Conservation (phyloP, 2,113 vertebrate genomes). For the Glaucomys volans region DNA sequence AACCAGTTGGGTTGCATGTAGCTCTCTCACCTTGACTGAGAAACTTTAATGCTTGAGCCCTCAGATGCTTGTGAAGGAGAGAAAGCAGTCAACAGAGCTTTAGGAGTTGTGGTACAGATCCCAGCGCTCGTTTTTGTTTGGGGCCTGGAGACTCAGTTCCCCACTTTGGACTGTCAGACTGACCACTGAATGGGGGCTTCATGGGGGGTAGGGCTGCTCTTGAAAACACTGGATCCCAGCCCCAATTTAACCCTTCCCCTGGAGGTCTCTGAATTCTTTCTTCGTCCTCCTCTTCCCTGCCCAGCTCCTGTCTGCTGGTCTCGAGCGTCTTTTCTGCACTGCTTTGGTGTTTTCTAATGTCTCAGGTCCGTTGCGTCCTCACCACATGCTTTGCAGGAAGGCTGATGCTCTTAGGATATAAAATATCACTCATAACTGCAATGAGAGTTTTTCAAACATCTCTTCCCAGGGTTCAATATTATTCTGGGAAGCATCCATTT, state of each 20-base stretch:
- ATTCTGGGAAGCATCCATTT: not conserved
- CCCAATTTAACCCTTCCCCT: not conserved
- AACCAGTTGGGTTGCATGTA: not conserved
- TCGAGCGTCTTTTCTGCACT: not conserved
- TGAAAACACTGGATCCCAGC: not conserved
- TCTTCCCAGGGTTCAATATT: not conserved
- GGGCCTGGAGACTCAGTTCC: not conserved
- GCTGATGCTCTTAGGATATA: not conserved
- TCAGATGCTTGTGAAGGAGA: not conserved
- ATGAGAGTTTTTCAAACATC: not conserved
- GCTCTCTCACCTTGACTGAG: not conserved
- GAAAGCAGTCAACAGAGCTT: rapidly evolving
- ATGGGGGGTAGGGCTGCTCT: rapidly evolving
- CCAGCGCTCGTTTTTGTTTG: rapidly evolving
- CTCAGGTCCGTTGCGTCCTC: not conserved
- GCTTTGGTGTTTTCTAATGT: not conserved
- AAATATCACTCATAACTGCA: rapidly evolving
- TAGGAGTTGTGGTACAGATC: rapidly evolving
- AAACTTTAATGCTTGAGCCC: not conserved
- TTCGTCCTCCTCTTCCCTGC: not conserved
- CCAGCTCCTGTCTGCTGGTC: not conserved
- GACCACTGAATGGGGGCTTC: too few species aligned
- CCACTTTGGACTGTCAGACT: not conserved
- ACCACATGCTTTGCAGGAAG: not conserved
- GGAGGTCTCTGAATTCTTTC: not conserved